These are phyloP conservation scores for Oncorhynchus mykiss DNA, from an alignment of 2,113 vertebrate species.

Conservation along the genomic window DNA sequence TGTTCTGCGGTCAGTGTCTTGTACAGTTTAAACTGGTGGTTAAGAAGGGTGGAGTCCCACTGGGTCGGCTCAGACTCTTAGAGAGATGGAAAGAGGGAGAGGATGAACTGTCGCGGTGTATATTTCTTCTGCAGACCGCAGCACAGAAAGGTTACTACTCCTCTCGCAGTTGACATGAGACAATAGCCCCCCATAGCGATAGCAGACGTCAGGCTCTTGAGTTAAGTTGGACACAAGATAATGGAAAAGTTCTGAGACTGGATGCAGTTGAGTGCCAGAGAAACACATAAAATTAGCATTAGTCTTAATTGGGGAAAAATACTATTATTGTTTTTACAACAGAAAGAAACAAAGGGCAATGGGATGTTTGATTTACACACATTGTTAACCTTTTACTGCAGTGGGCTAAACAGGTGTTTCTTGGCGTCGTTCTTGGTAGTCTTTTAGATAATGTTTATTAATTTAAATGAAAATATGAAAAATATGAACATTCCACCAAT, in stretches of 20 bases:
- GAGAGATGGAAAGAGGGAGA: constrained; percentile 29
- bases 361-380: background rate
- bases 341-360: background rate
- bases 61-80: background rate
- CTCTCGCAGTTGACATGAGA: background rate
- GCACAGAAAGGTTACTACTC: background rate
- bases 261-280: background rate
- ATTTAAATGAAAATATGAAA: no score
- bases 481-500: no score
- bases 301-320: background rate
- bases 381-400: no score
- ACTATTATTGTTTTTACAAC: background rate
- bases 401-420: no score
- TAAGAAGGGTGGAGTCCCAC: constrained; percentile 51
- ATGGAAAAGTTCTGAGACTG: background rate
- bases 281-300: background rate
- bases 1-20: constrained; percentile 49
- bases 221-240: background rate
- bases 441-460: no score
- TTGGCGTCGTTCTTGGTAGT: no score
- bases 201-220: background rate
- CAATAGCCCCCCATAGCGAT: background rate
- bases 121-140: background rate
- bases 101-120: background rate
- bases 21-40: constrained; percentile 44